A percentile compares a stretch with the other conserved stretches of the same genome.
These are phyloP conservation scores for Muscina levida DNA, from an alignment of 2,888 invertebrate genomes.

Conservation along the genomic window DNA sequence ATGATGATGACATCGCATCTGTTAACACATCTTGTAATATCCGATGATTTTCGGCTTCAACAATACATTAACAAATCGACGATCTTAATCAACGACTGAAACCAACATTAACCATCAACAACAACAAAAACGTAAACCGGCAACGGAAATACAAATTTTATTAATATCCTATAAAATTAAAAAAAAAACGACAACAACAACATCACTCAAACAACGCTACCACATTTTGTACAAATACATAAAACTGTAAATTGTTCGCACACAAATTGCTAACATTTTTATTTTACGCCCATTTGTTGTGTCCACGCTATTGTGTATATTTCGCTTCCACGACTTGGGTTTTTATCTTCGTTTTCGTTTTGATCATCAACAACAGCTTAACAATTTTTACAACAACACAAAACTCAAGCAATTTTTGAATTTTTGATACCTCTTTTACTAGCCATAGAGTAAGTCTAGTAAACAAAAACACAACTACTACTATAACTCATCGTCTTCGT, in stretches of 20 bases:
- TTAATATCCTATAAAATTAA: conserved; percentile 14
- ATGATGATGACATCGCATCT: conserved; percentile 80
- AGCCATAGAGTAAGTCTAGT: conserved; percentile 76
- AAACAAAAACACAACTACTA: conserved; percentile 13
- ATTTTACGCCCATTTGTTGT: too few relatives aligned
- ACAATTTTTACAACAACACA: conserved; percentile 44
- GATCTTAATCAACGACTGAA: conserved; percentile 64
- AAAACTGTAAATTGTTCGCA: conserved; percentile 21
- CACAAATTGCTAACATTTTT: background rate
- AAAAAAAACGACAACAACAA: conserved; percentile 35
- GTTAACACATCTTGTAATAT: conserved; percentile 78
- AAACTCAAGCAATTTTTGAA: conserved; percentile 23
- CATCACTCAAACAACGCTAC: background rate
- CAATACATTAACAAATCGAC: conserved; percentile 49
- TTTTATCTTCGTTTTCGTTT: conserved; percentile 6
- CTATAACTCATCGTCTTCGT: background rate
- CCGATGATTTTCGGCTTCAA: conserved; percentile 79
- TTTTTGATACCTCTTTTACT: conserved; percentile 57
- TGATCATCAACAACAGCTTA: conserved; percentile 38
- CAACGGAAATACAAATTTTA: conserved; percentile 30
- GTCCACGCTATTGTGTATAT: background rate
- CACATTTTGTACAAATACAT: conserved; percentile 12
- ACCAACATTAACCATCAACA: conserved; percentile 15
- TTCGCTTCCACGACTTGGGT: background rate
- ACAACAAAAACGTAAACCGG: conserved; percentile 6